Conservation (phyloP, 2,888 invertebrate genomes). For the Diabrotica balteata region DNA sequence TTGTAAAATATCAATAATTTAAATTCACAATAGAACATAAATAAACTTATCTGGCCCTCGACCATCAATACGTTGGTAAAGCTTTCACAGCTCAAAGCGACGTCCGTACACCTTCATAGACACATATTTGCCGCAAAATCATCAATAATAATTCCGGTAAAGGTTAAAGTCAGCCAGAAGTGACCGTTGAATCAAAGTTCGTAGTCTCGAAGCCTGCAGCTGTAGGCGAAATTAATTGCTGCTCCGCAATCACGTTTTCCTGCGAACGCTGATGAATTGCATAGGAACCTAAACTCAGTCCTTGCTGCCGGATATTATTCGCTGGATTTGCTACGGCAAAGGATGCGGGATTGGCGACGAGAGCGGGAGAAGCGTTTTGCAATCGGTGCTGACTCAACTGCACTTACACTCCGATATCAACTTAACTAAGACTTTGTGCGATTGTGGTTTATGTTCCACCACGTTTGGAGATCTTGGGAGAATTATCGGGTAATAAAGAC, state of each 20-base stretch:
- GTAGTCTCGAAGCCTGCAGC: constrained; percentile 17
- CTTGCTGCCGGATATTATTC: constrained; percentile 24
- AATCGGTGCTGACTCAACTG: constrained; percentile 10
- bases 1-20: no score
- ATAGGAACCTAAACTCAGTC: constrained; percentile 38
- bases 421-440: no score
- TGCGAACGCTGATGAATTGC: constrained; percentile 42
- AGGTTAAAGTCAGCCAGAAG: constrained; percentile 6
- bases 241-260: constrained; percentile 41
- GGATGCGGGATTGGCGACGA: no score
- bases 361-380: background rate
- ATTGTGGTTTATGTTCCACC: no score
- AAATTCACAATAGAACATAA: no score
- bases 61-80: no score
- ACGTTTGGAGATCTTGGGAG: no score
- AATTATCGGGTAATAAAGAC: no score
- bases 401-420: background rate
- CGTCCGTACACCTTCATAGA: no score
- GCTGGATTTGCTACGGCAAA: constrained; percentile 8
- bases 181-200: constrained; percentile 12
- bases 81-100: no score
- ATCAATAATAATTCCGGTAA: constrained; percentile 7
- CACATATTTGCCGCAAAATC: background rate
- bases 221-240: constrained; percentile 41
- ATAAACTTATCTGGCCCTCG: no score